Conservation (phyloP, 2,113 vertebrate species). For the Ia io region DNA sequence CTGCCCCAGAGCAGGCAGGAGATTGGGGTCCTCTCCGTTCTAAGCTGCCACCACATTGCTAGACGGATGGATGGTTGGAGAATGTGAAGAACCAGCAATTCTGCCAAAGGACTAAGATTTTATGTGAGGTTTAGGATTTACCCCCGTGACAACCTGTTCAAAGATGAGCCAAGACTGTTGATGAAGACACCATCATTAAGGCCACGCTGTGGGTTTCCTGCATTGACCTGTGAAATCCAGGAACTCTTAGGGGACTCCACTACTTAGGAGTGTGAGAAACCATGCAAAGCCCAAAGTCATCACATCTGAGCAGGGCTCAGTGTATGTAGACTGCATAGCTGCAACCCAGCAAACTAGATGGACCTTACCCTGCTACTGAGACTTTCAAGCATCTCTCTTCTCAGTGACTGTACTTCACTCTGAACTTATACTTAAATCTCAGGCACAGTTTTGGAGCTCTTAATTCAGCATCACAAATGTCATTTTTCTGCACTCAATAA, state of each 20-base stretch:
- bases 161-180: background rate
- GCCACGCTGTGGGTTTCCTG: background rate
- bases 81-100: too few species aligned
- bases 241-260: background rate
- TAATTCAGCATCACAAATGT: background rate
- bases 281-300: rapidly evolving
- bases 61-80: background rate
- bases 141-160: background rate
- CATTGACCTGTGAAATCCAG: background rate
- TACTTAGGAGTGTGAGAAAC: background rate
- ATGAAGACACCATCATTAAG: background rate
- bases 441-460: background rate
- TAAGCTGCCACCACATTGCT: background rate
- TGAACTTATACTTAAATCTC: background rate
- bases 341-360: background rate
- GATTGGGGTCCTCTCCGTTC: background rate
- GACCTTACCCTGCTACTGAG: background rate
- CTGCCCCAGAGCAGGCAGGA: background rate
- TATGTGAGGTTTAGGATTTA: background rate
- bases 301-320: background rate
- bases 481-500: background rate
- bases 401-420: background rate
- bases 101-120: background rate
- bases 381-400: background rate
- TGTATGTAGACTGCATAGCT: background rate